Conservation (phyloP, 2,888 invertebrate species). For the Augochlorella aurata region DNA sequence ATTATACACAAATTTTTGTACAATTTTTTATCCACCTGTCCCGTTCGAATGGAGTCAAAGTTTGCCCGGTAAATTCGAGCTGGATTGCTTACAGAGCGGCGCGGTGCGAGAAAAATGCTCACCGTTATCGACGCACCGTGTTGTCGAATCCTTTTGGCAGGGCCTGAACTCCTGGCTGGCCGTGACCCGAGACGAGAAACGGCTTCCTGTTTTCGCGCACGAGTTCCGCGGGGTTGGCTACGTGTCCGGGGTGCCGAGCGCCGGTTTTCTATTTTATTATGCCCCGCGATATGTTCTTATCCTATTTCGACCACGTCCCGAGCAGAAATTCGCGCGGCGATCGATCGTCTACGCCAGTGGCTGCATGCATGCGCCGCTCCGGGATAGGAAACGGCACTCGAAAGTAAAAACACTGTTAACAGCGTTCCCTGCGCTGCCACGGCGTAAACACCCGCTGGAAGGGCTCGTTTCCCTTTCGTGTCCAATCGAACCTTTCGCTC, state of each 20-base stretch:
- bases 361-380: background rate
- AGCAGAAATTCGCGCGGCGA: constrained; percentile 21
- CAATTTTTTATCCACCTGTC: too few relatives aligned
- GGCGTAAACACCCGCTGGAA: too few relatives aligned
- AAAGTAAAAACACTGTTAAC: too few relatives aligned
- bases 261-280: constrained; percentile 54
- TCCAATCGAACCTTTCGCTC: too few relatives aligned
- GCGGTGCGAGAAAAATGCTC: background rate
- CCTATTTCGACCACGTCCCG: constrained; percentile 35
- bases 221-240: constrained; percentile 35
- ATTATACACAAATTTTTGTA: too few relatives aligned
- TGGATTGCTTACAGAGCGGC: background rate
- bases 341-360: background rate
- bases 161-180: constrained; percentile 19
- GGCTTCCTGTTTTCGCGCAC: constrained; percentile 54
- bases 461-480: too few relatives aligned
- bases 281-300: constrained; percentile 40
- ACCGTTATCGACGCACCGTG: background rate
- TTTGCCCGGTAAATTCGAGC: background rate
- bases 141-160: constrained; percentile 30
- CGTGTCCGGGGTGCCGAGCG: constrained; percentile 36
- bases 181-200: constrained; percentile 41
- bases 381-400: background rate
- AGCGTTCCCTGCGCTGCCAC: too few relatives aligned
- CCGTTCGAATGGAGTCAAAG: background rate